Conservation (phyloP, 1,140 invertebrate genomes). For the Drosophila sturtevanti region DNA sequence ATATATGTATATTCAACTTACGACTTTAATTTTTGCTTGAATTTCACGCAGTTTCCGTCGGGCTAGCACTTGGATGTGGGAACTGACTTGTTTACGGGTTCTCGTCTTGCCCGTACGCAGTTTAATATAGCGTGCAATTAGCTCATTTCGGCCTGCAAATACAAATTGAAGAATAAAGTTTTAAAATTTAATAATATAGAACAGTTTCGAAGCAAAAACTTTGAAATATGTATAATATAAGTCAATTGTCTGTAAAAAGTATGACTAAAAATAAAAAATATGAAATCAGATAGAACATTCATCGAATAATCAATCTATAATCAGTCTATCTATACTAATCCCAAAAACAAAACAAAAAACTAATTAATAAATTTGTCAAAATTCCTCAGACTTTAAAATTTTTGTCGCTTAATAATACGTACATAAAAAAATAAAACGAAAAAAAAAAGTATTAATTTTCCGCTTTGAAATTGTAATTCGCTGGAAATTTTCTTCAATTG, state of each 20-base stretch:
- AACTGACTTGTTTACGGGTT: slow-evolving; percentile 99
- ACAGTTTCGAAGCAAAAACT: no score
- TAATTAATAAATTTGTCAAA: no score
- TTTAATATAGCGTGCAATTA: slow-evolving; percentile 99
- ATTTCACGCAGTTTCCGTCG: slow-evolving; percentile 98
- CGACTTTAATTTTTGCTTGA: slow-evolving; percentile 98
- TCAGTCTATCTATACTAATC: no score
- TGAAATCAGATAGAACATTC: no score
- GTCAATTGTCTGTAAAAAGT: no score
- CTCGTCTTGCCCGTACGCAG: slow-evolving; percentile 99
- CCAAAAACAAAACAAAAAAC: no score
- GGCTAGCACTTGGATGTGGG: slow-evolving; percentile 99
- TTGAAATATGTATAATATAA: no score
- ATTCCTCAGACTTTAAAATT: no score
- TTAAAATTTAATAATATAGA: background rate
- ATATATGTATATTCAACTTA: slow-evolving; percentile 85
- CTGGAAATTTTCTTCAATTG: slow-evolving; percentile 7
- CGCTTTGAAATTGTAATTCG: slow-evolving; percentile 1
- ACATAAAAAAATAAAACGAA: no score
- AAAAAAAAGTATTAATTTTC: background rate
- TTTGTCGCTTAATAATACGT: no score
- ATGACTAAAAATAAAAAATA: no score
- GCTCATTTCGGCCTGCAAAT: slow-evolving; percentile 96
- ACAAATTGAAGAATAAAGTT: background rate
- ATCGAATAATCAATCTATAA: no score